Base-by-base conservation (phyloP, 37 sponge, comb jelly and placozoan species). In the Eunapius fragilis region DNA sequence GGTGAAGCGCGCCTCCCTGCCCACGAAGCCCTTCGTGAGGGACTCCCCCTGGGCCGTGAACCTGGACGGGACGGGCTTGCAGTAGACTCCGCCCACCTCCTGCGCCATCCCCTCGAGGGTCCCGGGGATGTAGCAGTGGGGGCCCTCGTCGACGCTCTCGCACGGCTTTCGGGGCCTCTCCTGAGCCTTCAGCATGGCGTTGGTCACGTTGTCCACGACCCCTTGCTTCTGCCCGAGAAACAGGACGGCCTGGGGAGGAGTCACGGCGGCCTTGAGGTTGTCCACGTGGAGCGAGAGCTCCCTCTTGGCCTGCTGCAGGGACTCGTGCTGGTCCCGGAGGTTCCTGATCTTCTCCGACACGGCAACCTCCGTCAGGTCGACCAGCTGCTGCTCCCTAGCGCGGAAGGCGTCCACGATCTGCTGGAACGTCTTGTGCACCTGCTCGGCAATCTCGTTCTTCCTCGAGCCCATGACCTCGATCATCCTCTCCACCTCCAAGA, bases 21-120 rank as follows among this genome's bases (percentile, higher is more conserved):
- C 77, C 24, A 82, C 71, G 28, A 88, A 88, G 6, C 48, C 88
- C 76, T 88, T 88, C 25, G 38, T 26, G n/a, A 88, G 83, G 25
- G 83, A 83, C 68, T 67, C 71, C 71, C 88, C 88, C 34, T 31
- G 22, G 3, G 88, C 88, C 0, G 76, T 76, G 70, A 83, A 82
- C 48, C 31, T 82, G n/a, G 83, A 81, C 19, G 88, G 84, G n/a
- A 48, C 45, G 7, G 88, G 84, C 24, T 81, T 41, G 78, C 88
- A 88, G 72, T 45, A 88, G 28, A 88, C 83, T 38, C 70, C 88
- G 23, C 88, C 83, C 23, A 71, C 32, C 41, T 10, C 24, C 6
- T 24, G 50, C 17, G 88, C 88, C 26, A 77, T 69, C 70, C 4
- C 23, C 31, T 77, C 71, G 14, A 82, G 72, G 17, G 26, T 17